Base-by-base conservation (phyloP, 1,140 invertebrate species). In the Holotrichia oblita region DNA sequence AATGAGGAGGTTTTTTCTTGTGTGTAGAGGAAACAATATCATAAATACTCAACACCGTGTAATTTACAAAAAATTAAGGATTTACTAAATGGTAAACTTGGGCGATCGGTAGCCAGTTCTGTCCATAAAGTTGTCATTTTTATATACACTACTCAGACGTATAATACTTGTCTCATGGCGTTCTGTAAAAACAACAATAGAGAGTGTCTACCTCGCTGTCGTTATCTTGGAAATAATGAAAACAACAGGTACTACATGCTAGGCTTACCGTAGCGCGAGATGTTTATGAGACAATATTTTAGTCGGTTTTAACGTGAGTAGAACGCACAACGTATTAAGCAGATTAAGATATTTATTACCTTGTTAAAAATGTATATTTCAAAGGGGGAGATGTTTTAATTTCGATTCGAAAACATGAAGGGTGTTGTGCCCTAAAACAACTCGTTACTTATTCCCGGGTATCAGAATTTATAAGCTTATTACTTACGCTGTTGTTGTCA, bases 321-420 rank as follows among this genome's bases (percentile, higher is more conserved):
- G 61, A 64, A 64, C 61, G 61, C 61, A 9, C 17, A 64, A n/a
- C n/a, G n/a, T 64, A 27, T 20, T 64, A 27, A 64, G 24, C 17
- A 64, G 61, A 64, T 64, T 64, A 64, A 64, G 61, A 64, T 64
- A 64, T 64, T 64, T 64, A 64, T 64, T 64, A 20, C 24, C 61
- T 64, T 64, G 61, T 64, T 64, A 64, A 64, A 64, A 64, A 64
- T 64, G 61, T 64, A 64, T 64, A 64, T 64, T 27, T 64, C 22
- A 20, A 64, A 24, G 61, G 61, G 24, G 20, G 12, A n/a, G 61
- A 20, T 17, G 17, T 64, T 64, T 64, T 27, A 24, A 24, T 64
- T 27, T 64, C 61, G 24, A 0, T 64, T 20, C 24, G 20, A 64
- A 20, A 17, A 64, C 24, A 64, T 17, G 17, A 27, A 27, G 61